These are phyloP conservation scores for Heliocidaris erythrogramma DNA, from an alignment of 35 echinoderm and acorn worm species.

Conservation along the genomic window DNA sequence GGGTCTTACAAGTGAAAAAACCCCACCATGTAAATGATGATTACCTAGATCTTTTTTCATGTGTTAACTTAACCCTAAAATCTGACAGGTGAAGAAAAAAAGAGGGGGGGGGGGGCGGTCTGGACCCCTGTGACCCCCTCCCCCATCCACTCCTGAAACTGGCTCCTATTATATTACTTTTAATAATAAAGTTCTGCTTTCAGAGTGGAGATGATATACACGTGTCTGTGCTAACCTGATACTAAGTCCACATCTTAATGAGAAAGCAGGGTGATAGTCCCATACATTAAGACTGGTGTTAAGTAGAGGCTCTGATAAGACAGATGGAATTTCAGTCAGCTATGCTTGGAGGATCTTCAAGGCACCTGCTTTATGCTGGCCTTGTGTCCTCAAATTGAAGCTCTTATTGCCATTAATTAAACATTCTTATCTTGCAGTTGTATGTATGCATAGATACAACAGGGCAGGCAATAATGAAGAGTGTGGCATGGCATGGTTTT, in stretches of 20 bases:
- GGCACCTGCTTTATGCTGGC: neutral
- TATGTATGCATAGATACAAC: too few species aligned
- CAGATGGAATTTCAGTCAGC: neutral
- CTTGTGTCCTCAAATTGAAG: neutral
- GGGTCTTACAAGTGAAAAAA: too few species aligned
- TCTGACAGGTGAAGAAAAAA: too few species aligned
- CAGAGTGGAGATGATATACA: neutral
- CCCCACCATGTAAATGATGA: too few species aligned
- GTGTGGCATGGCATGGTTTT: too few species aligned
- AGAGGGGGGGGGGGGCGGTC: too few species aligned
- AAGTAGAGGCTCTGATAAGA: neutral
- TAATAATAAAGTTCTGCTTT: neutral
- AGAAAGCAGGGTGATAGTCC: neutral
- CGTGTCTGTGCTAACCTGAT: neutral
- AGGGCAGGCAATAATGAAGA: too few species aligned
- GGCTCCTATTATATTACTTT: neutral
- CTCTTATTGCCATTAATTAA: constrained; percentile 2
- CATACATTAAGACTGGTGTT: constrained; percentile 3
- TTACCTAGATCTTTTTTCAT: too few species aligned
- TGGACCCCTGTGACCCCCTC: too few species aligned
- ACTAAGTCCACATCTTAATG: neutral
- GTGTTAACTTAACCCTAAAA: too few species aligned
- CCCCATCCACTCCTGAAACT: neutral
- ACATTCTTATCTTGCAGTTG: neutral
- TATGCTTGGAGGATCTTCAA: neutral